Evolutionary conservation across 1,140 invertebrate genomes (phyloP).

Genomic region (Nephotettix cincticeps): DNA sequence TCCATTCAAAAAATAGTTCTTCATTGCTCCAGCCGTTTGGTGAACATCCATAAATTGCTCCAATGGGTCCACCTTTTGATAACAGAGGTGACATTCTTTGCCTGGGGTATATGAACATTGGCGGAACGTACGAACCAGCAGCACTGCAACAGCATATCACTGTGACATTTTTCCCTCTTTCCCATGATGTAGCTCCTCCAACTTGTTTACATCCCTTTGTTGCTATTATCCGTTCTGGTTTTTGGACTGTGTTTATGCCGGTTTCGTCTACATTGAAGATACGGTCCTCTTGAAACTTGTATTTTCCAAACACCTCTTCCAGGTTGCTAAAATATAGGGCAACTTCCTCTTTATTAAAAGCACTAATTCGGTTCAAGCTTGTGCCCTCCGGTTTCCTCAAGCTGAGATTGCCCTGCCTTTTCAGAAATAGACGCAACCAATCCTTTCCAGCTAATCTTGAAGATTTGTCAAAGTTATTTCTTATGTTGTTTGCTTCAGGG

Average conservation of each 20-base stretch:
- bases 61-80: constrained; percentile 39
- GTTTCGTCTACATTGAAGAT: constrained; percentile 49
- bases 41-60: constrained; percentile 40
- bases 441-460: no score
- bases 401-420: no score
- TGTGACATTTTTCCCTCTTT: constrained; percentile 43
- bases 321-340: constrained; percentile 42
- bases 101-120: constrained; percentile 47
- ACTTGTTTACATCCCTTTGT: constrained; percentile 29
- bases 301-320: constrained; percentile 38
- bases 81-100: constrained; percentile 38
- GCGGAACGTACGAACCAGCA: constrained; percentile 44
- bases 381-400: constrained; percentile 38
- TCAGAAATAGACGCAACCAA: no score
- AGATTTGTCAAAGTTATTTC: no score
- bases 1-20: constrained; percentile 43
- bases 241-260: constrained; percentile 45
- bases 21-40: constrained; percentile 44
- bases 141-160: constrained; percentile 40
- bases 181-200: constrained; percentile 31
- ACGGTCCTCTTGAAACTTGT: constrained; percentile 39
- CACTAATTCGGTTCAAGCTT: constrained; percentile 30
- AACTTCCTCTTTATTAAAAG: constrained; percentile 35
- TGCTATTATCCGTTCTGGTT: constrained; percentile 32
- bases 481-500: no score